A percentile compares a stretch with the other conserved stretches of the same genome.
phyloP scores from a whole-genome alignment of 2,888 invertebrate species.

The Kryphioiulus occultus region DNA sequence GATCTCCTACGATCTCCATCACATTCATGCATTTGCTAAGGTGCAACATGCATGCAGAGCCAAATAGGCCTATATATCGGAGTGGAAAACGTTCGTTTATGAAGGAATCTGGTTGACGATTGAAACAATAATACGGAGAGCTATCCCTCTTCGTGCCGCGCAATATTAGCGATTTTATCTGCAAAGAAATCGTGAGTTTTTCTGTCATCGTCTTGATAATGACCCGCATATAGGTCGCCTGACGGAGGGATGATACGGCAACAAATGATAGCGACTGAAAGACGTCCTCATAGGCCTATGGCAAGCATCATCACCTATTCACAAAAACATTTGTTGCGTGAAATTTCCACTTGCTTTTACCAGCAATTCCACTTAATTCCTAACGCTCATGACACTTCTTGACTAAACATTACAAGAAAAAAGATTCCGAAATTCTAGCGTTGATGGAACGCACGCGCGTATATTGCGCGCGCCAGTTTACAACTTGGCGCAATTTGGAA shows the following conservation, averaged over 20 bases:
- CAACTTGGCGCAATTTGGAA: no score
- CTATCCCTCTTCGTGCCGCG: neutral
- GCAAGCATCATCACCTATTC: neutral
- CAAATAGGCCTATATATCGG: no score
- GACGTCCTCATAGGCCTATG: conserved; percentile 11
- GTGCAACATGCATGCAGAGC: no score
- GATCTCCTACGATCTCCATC: no score
- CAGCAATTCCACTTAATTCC: neutral
- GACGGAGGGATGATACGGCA: neutral
- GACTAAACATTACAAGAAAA: no score
- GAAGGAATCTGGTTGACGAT: neutral
- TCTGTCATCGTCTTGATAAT: neutral
- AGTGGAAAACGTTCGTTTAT: no score
- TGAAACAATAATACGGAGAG: neutral
- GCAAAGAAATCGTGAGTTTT: neutral
- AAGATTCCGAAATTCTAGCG: no score
- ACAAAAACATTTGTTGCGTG: neutral
- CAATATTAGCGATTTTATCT: neutral
- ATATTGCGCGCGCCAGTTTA: no score
- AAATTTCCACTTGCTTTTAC: neutral
- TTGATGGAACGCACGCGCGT: no score
- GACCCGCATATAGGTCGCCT: neutral
- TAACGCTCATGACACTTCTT: neutral
- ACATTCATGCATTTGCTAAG: no score
- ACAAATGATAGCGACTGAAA: neutral